phyloP scores from a whole-genome alignment of 2,113 vertebrate species.

The Larimichthys polyactis region DNA sequence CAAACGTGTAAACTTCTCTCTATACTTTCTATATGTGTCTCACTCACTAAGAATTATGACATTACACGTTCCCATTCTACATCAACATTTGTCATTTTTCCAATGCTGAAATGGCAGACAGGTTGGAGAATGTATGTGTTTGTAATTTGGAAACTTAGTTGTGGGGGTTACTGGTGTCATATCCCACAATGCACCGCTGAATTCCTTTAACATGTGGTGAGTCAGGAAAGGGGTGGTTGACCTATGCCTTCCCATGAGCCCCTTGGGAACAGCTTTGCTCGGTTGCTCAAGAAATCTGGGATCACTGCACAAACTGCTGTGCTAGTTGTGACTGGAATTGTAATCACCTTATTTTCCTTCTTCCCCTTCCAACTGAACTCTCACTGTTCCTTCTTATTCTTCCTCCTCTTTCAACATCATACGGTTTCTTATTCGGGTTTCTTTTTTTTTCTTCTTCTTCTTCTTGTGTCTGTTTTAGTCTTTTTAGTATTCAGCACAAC shows the following conservation, averaged over 20 bases:
- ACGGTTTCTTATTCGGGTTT: slow-evolving; percentile 41
- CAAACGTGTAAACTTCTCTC: background rate
- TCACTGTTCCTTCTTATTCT: slow-evolving; percentile 24
- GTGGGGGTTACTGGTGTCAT: slow-evolving; percentile 79
- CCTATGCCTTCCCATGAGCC: slow-evolving; percentile 85
- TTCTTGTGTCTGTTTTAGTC: slow-evolving; percentile 56
- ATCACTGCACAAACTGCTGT: slow-evolving; percentile 79
- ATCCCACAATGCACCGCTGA: slow-evolving; percentile 86
- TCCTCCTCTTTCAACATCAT: slow-evolving; percentile 3
- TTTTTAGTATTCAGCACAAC: slow-evolving; percentile 48
- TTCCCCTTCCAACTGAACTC: slow-evolving; percentile 38
- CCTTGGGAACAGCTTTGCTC: slow-evolving; percentile 80
- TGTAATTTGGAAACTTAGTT: slow-evolving; percentile 83
- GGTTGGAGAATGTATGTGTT: slow-evolving; percentile 81
- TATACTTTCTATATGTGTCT: slow-evolving; percentile 3
- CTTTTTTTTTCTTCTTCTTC: slow-evolving; percentile 10
- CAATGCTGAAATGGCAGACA: slow-evolving; percentile 52
- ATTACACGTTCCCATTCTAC: slow-evolving; percentile 28
- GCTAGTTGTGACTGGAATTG: slow-evolving; percentile 83
- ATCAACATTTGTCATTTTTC: slow-evolving; percentile 58
- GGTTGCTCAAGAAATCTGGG: slow-evolving; percentile 80
- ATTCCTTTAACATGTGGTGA: slow-evolving; percentile 90
- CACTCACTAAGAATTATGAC: slow-evolving; percentile 1
- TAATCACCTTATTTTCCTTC: slow-evolving; percentile 78
- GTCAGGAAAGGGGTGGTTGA: slow-evolving; percentile 89